Percentiles rank a stretch among this genome's conserved stretches.
phyloP scores from a whole-genome alignment of 2,888 invertebrate species.

The Ptychoptera albimana region DNA sequence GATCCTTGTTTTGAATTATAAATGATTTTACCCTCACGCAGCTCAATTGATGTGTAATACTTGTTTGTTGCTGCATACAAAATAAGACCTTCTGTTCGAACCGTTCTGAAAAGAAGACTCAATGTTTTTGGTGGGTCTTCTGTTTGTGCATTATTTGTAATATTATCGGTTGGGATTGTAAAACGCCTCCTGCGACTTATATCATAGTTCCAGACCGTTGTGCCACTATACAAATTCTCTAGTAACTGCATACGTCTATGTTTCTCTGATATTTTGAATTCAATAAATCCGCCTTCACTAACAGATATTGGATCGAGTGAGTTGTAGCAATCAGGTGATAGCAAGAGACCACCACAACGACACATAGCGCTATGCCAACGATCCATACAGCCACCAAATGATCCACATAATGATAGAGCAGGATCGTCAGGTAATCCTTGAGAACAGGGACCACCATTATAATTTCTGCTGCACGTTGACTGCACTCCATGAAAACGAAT shows the following conservation, averaged over 20 bases:
- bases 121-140: slow-evolving; percentile 50
- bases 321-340: slow-evolving; percentile 63
- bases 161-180: slow-evolving; percentile 22
- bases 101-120: slow-evolving; percentile 67
- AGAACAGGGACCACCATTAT: slow-evolving; percentile 47
- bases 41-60: slow-evolving; percentile 69
- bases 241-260: slow-evolving; percentile 75
- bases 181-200: slow-evolving; percentile 24
- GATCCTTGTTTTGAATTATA: slow-evolving; percentile 68
- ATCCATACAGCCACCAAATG: slow-evolving; percentile 60
- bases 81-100: slow-evolving; percentile 61
- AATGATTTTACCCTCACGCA: slow-evolving; percentile 56
- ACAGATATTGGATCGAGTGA: slow-evolving; percentile 69
- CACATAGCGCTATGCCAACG: slow-evolving; percentile 66
- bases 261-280: slow-evolving; percentile 65
- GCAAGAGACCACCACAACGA: slow-evolving; percentile 48
- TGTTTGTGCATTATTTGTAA: slow-evolving; percentile 21
- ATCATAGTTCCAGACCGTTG: slow-evolving; percentile 46
- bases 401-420: slow-evolving; percentile 36
- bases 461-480: slow-evolving; percentile 57
- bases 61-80: slow-evolving; percentile 75
- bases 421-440: slow-evolving; percentile 24
- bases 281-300: slow-evolving; percentile 59
- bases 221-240: slow-evolving; percentile 59
- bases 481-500: slow-evolving; percentile 54